Evolutionary conservation across 2,797 vertebrate species (phyloP).

Genomic region (Sylvilagus floridanus): DNA sequence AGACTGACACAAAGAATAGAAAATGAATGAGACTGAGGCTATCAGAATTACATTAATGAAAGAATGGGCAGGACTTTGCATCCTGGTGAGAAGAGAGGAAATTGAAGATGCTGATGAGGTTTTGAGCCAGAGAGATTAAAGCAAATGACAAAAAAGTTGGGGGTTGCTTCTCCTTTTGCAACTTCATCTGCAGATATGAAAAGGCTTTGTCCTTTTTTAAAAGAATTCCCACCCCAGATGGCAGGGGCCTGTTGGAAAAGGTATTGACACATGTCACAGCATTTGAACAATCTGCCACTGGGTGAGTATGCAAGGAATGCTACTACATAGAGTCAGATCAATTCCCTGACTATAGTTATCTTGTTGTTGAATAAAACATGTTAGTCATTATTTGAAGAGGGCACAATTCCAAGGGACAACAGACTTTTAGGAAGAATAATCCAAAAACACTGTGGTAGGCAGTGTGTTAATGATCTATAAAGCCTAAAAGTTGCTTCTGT

Average conservation of each 20-base stretch:
- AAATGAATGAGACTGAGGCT: neutral
- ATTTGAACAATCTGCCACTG: constrained; percentile 52
- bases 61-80: neutral
- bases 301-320: neutral
- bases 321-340: constrained; percentile 10
- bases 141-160: neutral
- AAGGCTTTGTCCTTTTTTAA: constrained; percentile 60
- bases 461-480: neutral
- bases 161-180: neutral
- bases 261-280: constrained; percentile 24
- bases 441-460: neutral
- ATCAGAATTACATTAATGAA: neutral
- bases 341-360: constrained; percentile 36
- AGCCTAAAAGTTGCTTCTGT: neutral
- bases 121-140: neutral
- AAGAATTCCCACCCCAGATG: constrained; percentile 49
- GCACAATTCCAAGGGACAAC: neutral
- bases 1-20: neutral
- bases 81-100: neutral
- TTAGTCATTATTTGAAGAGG: neutral
- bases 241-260: constrained; percentile 6
- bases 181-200: constrained; percentile 30
- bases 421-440: constrained; percentile 34
- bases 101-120: neutral
- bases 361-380: neutral